Conservation (phyloP, 2,888 invertebrate species). For the Brenthis daphne region DNA sequence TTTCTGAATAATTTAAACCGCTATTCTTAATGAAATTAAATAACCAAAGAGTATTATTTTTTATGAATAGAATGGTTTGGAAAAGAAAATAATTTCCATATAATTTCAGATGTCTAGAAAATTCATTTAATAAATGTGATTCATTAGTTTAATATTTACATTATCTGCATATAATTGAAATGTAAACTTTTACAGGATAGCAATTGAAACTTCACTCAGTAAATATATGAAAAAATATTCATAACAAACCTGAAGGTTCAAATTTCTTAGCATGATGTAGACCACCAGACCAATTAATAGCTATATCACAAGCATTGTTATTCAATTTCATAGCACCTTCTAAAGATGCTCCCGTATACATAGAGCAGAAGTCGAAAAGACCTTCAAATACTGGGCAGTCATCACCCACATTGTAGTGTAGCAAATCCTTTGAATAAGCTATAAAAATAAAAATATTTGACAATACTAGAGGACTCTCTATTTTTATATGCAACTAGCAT, state of each 20-base stretch:
- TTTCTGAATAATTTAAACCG: too few relatives aligned
- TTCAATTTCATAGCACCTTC: slow-evolving; percentile 98
- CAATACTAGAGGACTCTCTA: background rate
- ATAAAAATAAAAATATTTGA: slow-evolving; percentile 46
- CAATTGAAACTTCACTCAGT: background rate
- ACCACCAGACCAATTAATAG: slow-evolving; percentile 99
- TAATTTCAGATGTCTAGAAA: too few relatives aligned
- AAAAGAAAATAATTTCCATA: too few relatives aligned
- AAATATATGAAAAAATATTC: background rate
- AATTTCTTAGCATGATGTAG: slow-evolving; percentile 99
- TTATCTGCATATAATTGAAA: background rate
- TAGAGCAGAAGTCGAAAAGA: slow-evolving; percentile 97
- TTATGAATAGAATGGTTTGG: too few relatives aligned
- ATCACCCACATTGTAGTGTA: slow-evolving; percentile 98
- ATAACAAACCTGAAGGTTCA: slow-evolving; percentile 90
- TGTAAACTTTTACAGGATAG: background rate
- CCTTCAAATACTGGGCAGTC: slow-evolving; percentile 98
- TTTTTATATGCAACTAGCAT: too few relatives aligned
- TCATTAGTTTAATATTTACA: too few relatives aligned
- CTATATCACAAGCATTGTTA: slow-evolving; percentile 97
- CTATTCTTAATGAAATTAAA: too few relatives aligned
- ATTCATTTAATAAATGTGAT: too few relatives aligned
- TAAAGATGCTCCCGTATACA: slow-evolving; percentile 98
- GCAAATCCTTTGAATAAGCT: slow-evolving; percentile 94
- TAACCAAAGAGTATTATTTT: too few relatives aligned